Base-by-base conservation (phyloP, 2,888 invertebrate genomes). In the Callyntrura guangdongensis region DNA sequence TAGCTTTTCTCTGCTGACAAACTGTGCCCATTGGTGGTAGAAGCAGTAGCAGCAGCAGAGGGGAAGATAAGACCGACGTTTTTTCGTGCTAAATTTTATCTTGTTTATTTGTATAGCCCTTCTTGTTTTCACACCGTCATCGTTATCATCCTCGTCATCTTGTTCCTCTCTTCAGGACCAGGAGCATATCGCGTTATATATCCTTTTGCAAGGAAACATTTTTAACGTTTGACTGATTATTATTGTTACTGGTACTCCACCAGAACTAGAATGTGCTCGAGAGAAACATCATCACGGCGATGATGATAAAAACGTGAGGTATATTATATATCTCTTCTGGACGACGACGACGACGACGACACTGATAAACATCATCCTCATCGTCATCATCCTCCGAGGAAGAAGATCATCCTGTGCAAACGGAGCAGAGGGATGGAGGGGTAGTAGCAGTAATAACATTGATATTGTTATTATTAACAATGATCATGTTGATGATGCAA, bases 41-140 rank as follows among this genome's bases (percentile, higher is more conserved):
- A 67, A 27, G 67, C 67, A 36, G 53, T 9, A 53, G 53, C 53
- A 53, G 53, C 12, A 53, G 53, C 53, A n/a, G 61, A n/a, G 20
- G 17, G 9, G 53, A 53, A 14, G n/a, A 53, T 53, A 53, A 14
- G 36, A 67, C 25, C 14, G 36, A 14, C 2, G 11, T 12, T 22
- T 25, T 5, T 64, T 14, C 14, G 67, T 27, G 67, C 27, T 67
- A 72, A 36, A 36, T 36, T 45, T 47, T 72, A n/a, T 45, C n/a
- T 72, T 72, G 72, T 72, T 72, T 72, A 72, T 72, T 72, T 72
- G 72, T 47, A 17, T 47, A 72, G 45, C 47, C 47, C 72, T 72
- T 20, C 45, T 72, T 72, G 36, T 36, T 36, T 36, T 72, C 47
- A 47, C 47, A 45, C 45, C 47, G 45, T 12, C 72, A 72, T n/a